These are phyloP conservation scores for Sarcophaga caerulescens DNA, from an alignment of 2,888 invertebrate genomes.

Conservation along the genomic window DNA sequence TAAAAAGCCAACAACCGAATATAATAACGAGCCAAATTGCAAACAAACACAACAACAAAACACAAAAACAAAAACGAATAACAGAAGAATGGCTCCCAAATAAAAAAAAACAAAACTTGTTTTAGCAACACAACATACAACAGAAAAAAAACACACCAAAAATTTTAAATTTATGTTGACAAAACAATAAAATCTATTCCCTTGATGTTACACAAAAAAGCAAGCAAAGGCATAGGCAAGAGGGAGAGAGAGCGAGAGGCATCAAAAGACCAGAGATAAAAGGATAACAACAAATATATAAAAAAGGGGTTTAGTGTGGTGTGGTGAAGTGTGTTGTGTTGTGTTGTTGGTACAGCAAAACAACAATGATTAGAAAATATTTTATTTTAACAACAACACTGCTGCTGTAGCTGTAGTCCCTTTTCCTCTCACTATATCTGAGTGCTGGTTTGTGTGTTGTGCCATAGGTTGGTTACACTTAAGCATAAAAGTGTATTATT, in stretches of 20 bases:
- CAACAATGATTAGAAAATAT: slow-evolving; percentile 9
- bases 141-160: too few species aligned
- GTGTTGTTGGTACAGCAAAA: not conserved
- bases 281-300: too few species aligned
- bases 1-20: slow-evolving; percentile 32
- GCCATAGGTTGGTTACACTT: too few species aligned
- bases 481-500: too few species aligned
- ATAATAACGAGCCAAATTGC: slow-evolving; percentile 42
- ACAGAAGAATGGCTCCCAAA: not conserved
- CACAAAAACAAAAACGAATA: not conserved
- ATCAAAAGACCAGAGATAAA: not conserved
- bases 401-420: too few species aligned
- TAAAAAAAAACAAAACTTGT: not conserved
- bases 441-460: too few species aligned
- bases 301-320: too few species aligned
- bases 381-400: slow-evolving; percentile 14
- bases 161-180: slow-evolving; percentile 68
- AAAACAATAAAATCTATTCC: slow-evolving; percentile 67
- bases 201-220: slow-evolving; percentile 29
- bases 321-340: too few species aligned
- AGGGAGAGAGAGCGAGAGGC: not conserved
- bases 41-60: slow-evolving; percentile 4
- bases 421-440: too few species aligned
- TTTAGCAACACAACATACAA: slow-evolving; percentile 12
- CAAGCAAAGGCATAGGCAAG: not conserved